A percentile compares a stretch with the other conserved stretches of the same genome.
phyloP scores from a whole-genome alignment of 1,140 invertebrate genomes.

The Copidosoma floridanum region DNA sequence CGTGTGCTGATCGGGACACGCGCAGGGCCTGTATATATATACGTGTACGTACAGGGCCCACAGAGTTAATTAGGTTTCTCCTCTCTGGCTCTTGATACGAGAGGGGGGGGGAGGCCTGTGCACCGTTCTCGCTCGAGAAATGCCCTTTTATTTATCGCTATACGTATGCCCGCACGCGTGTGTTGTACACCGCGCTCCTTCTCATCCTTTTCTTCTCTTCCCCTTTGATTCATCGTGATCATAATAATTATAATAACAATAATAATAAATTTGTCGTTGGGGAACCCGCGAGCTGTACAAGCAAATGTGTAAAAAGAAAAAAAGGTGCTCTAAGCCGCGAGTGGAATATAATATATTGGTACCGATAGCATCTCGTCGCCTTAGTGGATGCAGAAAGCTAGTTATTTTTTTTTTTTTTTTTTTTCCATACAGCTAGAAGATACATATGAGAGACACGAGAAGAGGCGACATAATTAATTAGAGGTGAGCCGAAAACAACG shows the following conservation, averaged over 20 bases:
- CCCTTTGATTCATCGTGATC: conserved; percentile 6
- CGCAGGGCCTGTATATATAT: neutral
- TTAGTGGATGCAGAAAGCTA: neutral
- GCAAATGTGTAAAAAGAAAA: too few species aligned
- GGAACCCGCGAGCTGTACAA: too few species aligned
- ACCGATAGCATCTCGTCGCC: too few species aligned
- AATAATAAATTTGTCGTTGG: conserved; percentile 18
- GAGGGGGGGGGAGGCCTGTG: conserved; percentile 3
- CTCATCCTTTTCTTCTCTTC: too few species aligned
- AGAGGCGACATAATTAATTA: conserved; percentile 14
- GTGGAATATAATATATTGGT: too few species aligned
- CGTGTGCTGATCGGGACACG: too few species aligned
- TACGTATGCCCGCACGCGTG: conserved; percentile 26
- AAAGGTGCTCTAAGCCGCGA: too few species aligned
- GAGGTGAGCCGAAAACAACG: too few species aligned
- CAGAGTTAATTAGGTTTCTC: conserved; percentile 27
- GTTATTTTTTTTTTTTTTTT: neutral
- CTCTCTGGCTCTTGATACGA: neutral
- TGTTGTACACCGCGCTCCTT: too few species aligned
- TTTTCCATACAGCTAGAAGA: neutral
- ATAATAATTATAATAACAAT: too few species aligned
- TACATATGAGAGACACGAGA: neutral
- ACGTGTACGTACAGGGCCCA: neutral
- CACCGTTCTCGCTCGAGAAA: conserved; percentile 12
- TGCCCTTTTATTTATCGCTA: conserved; percentile 35